These are phyloP conservation scores for Stramonita haemastoma DNA, from an alignment of 2,888 invertebrate genomes.

Conservation along the genomic window DNA sequence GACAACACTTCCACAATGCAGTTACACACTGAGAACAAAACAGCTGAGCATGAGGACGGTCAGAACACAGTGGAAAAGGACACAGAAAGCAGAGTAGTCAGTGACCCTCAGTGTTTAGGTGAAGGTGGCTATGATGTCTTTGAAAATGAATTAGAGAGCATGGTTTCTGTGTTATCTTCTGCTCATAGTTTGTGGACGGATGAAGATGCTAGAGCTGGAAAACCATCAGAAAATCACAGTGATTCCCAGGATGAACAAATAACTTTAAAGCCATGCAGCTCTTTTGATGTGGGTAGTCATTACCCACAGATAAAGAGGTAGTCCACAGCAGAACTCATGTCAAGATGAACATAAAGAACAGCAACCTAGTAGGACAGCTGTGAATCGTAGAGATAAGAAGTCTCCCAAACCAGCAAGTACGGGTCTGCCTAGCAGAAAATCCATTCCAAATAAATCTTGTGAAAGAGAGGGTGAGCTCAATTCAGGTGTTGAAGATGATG, in stretches of 20 bases:
- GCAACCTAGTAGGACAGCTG: too few species aligned
- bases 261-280: not conserved
- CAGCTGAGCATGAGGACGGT: not conserved
- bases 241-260: constrained; percentile 1
- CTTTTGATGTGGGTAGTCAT: too few species aligned
- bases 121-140: not conserved
- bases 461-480: not conserved
- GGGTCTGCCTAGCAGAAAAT: too few species aligned
- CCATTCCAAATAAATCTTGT: too few species aligned
- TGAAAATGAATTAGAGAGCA: not conserved
- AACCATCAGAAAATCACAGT: too few species aligned
- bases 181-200: not conserved
- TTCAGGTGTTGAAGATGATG: not conserved
- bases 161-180: not conserved
- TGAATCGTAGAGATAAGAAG: too few species aligned
- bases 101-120: not conserved
- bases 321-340: too few species aligned
- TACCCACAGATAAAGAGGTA: too few species aligned
- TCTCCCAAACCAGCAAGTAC: too few species aligned
- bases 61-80: not conserved
- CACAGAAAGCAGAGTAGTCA: not conserved
- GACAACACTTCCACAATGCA: not conserved
- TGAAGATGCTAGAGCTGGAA: not conserved
- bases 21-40: too few species aligned
- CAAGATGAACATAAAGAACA: too few species aligned